Conservation (phyloP, 2,113 vertebrate genomes). For the Euleptes europaea region DNA sequence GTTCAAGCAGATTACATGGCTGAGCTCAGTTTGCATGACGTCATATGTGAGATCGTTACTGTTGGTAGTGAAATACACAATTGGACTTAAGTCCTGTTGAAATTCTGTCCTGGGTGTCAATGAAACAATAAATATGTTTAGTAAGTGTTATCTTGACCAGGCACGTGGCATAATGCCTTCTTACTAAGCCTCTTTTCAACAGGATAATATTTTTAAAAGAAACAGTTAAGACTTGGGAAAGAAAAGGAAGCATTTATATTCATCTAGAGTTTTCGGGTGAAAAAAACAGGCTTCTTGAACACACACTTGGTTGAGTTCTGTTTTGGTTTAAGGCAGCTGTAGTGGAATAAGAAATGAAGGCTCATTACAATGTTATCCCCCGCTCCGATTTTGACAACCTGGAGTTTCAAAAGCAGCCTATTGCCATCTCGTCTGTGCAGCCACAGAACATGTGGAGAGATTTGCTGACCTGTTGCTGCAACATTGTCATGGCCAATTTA, state of each 20-base stretch:
- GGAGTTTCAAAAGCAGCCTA: constrained; percentile 6
- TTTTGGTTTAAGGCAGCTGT: constrained; percentile 26
- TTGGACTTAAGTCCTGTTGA: not conserved
- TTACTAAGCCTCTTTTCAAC: not conserved
- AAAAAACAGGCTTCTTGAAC: constrained; percentile 3
- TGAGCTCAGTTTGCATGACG: not conserved
- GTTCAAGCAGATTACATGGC: not conserved
- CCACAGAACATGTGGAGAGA: constrained; percentile 13
- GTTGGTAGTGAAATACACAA: not conserved
- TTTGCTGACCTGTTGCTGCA: constrained; percentile 8
- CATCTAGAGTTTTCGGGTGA: not conserved
- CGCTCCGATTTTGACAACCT: constrained; percentile 25
- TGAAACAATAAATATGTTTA: not conserved
- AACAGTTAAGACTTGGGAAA: not conserved
- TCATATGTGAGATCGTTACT: not conserved
- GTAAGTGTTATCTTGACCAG: not conserved
- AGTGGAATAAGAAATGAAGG: constrained; percentile 44
- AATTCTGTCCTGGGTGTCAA: not conserved
- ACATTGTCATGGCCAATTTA: constrained; percentile 35
- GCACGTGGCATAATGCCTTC: not conserved
- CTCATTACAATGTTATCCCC: constrained; percentile 37
- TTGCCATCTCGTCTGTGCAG: constrained; percentile 28
- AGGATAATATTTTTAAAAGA: not conserved
- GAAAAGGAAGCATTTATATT: not conserved
- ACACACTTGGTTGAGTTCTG: not conserved